These are phyloP conservation scores for Digitonthophagus gazella DNA, from an alignment of 2,888 invertebrate species.

Conservation along the genomic window DNA sequence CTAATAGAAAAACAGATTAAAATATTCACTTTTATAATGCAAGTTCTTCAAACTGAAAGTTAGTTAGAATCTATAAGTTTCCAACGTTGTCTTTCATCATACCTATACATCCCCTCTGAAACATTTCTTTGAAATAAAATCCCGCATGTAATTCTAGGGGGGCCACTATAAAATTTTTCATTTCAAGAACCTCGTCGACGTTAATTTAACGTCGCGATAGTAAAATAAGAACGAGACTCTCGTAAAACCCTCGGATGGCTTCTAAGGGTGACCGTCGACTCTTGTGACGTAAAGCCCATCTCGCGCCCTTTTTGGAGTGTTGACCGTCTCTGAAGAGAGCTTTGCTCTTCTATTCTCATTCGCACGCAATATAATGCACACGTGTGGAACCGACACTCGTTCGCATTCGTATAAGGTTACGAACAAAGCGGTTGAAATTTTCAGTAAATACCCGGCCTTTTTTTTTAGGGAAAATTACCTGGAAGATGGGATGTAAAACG, in stretches of 20 bases:
- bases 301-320: neutral
- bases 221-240: neutral
- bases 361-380: neutral
- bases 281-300: neutral
- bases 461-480: neutral
- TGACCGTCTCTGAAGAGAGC: neutral
- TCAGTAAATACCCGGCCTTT: neutral
- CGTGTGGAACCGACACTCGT: neutral
- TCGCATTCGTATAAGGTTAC: neutral
- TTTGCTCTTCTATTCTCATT: neutral
- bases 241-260: neutral
- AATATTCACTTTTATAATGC: too few relatives aligned
- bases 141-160: neutral
- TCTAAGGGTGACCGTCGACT: neutral
- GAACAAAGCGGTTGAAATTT: neutral
- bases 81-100: neutral
- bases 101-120: neutral
- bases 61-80: neutral
- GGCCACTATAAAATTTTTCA: neutral
- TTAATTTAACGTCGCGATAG: neutral
- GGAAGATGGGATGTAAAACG: neutral
- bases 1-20: too few relatives aligned
- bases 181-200: neutral
- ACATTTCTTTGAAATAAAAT: neutral
- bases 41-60: too few relatives aligned